Conservation (phyloP, 2,797 vertebrate species). For the Fringilla coelebs region DNA sequence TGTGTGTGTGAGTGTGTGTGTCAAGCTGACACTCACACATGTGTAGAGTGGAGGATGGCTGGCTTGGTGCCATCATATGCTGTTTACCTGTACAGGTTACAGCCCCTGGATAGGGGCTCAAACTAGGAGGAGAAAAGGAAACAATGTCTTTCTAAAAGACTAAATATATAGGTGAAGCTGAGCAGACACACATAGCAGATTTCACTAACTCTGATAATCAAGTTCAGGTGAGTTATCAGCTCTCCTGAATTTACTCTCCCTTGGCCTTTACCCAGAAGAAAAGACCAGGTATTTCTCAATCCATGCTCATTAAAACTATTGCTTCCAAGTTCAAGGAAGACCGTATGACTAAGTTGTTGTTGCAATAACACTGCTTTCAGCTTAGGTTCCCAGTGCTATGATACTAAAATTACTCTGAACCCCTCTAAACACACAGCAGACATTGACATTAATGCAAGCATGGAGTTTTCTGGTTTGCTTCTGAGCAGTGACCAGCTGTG, state of each 20-base stretch:
- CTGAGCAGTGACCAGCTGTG: neutral
- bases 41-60: neutral
- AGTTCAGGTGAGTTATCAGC: neutral
- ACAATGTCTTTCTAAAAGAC: neutral
- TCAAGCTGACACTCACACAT: accelerated
- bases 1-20: no score
- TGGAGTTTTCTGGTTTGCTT: neutral
- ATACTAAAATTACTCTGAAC: neutral
- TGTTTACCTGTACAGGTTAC: neutral
- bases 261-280: neutral
- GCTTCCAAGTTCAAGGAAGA: neutral
- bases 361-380: neutral
- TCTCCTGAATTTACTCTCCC: neutral
- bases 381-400: neutral
- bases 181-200: neutral
- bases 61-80: neutral
- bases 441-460: neutral
- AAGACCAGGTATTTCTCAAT: neutral
- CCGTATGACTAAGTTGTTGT: neutral
- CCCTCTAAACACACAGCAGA: neutral
- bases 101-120: neutral
- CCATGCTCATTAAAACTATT: neutral
- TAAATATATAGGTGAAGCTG: neutral
- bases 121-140: neutral
- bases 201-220: neutral